A percentile compares a stretch with the other conserved stretches of the same genome.
Conservation (phyloP, 2,888 invertebrate species). For the Adelognathus sp. region DNA sequence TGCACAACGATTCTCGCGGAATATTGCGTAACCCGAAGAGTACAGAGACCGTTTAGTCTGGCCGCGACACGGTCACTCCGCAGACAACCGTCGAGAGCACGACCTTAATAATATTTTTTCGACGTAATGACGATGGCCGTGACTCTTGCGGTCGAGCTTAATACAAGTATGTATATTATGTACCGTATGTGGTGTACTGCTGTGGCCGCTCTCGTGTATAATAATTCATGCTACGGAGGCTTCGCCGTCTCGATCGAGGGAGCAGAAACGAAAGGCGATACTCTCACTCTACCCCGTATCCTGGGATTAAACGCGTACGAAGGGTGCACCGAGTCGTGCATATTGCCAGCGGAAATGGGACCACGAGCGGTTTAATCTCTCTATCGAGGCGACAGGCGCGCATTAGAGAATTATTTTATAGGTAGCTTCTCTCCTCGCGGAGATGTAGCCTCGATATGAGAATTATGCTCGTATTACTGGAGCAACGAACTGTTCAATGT, state of each 20-base stretch:
- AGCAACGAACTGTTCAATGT: slow-evolving; percentile 9
- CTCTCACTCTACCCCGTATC: slow-evolving; percentile 17
- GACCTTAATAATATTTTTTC: slow-evolving; percentile 39
- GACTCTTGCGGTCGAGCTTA: slow-evolving; percentile 45
- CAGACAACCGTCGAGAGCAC: slow-evolving; percentile 34
- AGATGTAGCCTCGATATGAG: background rate
- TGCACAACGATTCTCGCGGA: slow-evolving; percentile 46
- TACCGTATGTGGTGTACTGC: background rate
- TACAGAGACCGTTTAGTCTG: background rate
- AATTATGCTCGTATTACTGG: background rate
- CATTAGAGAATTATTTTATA: background rate
- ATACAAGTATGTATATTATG: slow-evolving; percentile 31
- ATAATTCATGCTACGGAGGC: slow-evolving; percentile 56
- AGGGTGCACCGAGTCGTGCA: slow-evolving; percentile 44
- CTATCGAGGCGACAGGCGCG: background rate
- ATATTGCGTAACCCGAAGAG: slow-evolving; percentile 40
- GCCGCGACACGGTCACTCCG: slow-evolving; percentile 4
- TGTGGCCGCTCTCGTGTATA: slow-evolving; percentile 23
- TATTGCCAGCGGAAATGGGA: slow-evolving; percentile 36
- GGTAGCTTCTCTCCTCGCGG: background rate
- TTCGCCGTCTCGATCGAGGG: slow-evolving; percentile 50
- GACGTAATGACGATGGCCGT: slow-evolving; percentile 50
- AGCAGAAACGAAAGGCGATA: slow-evolving; percentile 53
- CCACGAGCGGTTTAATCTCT: slow-evolving; percentile 43
- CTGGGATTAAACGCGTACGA: slow-evolving; percentile 48